A percentile compares a stretch with the other conserved stretches of the same genome.
These are phyloP conservation scores for Nasua narica DNA, from an alignment of 2,797 vertebrate species.

Conservation along the genomic window DNA sequence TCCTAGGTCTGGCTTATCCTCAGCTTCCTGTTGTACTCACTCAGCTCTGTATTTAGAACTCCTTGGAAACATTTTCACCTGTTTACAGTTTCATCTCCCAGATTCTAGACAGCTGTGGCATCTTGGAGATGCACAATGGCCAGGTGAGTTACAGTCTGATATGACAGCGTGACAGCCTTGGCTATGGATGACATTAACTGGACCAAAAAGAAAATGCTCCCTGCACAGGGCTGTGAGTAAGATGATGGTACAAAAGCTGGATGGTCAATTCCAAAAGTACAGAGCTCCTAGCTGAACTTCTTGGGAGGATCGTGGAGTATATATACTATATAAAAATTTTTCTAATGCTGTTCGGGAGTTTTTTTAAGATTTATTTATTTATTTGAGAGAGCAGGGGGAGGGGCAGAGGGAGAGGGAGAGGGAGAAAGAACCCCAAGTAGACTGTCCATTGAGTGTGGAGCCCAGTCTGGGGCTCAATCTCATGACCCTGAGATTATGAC, in stretches of 20 bases:
- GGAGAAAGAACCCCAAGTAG: no score
- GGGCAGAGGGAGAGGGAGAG: no score
- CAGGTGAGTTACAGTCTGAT: background rate
- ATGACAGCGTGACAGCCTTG: no score
- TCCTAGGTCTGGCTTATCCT: background rate
- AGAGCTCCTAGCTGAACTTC: background rate
- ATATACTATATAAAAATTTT: background rate
- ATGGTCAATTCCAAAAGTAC: background rate
- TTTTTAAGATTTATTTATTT: no score
- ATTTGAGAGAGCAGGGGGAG: no score
- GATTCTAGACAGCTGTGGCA: background rate
- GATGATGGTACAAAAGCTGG: background rate
- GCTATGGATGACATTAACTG: background rate
- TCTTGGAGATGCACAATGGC: background rate
- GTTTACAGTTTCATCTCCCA: background rate
- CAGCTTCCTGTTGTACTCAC: background rate
- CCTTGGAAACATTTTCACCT: background rate
- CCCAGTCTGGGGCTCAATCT: no score
- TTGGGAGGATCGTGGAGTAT: rapidly evolving
- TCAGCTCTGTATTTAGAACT: background rate
- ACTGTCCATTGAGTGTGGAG: no score
- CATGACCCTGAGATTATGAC: no score
- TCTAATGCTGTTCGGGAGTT: background rate
- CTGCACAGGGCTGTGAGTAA: background rate
- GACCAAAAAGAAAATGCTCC: background rate